phyloP scores from a whole-genome alignment of 2,888 invertebrate genomes.

The Apamea crenata region DNA sequence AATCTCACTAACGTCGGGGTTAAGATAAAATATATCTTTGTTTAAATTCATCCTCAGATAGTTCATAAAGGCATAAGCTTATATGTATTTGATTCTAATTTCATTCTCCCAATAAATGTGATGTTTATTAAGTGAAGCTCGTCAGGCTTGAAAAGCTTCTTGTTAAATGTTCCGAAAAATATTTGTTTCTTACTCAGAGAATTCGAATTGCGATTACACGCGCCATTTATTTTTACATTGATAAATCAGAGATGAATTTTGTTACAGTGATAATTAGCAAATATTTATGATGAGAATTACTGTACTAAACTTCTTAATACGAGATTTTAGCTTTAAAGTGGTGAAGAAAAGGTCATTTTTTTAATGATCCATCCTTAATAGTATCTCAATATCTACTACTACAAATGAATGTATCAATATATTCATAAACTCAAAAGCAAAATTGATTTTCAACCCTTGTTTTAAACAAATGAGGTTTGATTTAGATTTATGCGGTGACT shows the following conservation, averaged over 20 bases:
- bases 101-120: conserved; percentile 30
- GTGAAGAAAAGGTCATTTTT: not conserved
- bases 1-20: conserved; percentile 27
- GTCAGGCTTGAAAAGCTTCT: conserved; percentile 38
- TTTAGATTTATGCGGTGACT: not conserved
- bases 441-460: not conserved
- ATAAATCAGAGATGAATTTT: conserved; percentile 14
- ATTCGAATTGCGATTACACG: conserved; percentile 42
- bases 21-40: conserved; percentile 32
- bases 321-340: not conserved
- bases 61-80: conserved; percentile 29
- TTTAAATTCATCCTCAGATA: conserved; percentile 29
- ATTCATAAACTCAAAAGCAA: not conserved
- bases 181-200: conserved; percentile 46
- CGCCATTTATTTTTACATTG: conserved; percentile 32
- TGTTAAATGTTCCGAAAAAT: conserved; percentile 53
- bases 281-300: not conserved
- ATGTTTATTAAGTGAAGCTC: conserved; percentile 45
- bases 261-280: conserved; percentile 12
- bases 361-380: not conserved
- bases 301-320: not conserved
- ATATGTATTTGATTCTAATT: conserved; percentile 21
- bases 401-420: not conserved
- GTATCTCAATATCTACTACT: not conserved
- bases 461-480: not conserved